Conservation (phyloP, 2,888 invertebrate genomes). For the Hyposoter dolosus region DNA sequence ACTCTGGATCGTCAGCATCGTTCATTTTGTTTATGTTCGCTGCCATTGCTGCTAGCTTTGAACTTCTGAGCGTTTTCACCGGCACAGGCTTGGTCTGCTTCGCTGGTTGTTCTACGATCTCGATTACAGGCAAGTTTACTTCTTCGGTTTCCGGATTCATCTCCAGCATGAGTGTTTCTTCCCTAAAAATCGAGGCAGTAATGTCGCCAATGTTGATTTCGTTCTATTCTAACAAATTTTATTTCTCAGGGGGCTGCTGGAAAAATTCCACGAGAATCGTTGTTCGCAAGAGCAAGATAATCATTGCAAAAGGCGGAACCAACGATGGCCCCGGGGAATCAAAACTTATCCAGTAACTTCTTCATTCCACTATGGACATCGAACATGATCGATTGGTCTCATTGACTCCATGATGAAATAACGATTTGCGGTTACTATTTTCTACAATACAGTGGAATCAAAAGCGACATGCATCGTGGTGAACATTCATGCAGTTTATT, state of each 20-base stretch:
- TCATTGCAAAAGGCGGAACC: not conserved
- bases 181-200: conserved; percentile 76
- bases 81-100: conserved; percentile 77
- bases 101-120: conserved; percentile 42
- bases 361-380: not conserved
- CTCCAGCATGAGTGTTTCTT: conserved; percentile 81
- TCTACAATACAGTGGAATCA: not conserved
- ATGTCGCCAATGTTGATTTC: conserved; percentile 67
- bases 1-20: conserved; percentile 69
- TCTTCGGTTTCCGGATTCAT: conserved; percentile 71
- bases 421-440: not conserved
- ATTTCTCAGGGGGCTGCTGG: conserved; percentile 4
- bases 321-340: not conserved
- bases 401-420: not conserved
- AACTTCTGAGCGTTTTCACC: conserved; percentile 79
- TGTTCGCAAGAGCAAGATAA: not conserved
- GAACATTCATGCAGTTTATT: conserved; percentile 8
- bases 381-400: not conserved
- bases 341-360: not conserved
- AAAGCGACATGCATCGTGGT: not conserved
- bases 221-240: conserved; percentile 12
- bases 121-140: conserved; percentile 14
- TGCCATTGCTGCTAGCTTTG: conserved; percentile 83
- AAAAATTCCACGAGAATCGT: not conserved
- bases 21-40: conserved; percentile 79